These are phyloP conservation scores for Tupaia tana DNA, from an alignment of 2,113 vertebrate genomes.

Conservation along the genomic window DNA sequence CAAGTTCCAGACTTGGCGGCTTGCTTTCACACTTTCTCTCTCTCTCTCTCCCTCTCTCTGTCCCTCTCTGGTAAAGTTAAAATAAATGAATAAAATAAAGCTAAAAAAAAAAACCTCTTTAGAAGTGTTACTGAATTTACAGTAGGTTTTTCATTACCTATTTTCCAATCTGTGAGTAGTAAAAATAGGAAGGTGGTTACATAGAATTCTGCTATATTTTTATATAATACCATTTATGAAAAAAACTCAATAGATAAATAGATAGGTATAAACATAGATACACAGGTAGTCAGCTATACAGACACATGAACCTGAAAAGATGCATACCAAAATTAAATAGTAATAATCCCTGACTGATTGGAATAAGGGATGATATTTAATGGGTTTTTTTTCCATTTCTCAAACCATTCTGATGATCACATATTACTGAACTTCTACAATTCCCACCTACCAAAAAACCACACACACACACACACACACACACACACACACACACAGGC, in stretches of 20 bases:
- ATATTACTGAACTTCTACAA: not conserved
- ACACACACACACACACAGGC: too few relatives aligned
- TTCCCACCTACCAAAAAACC: not conserved
- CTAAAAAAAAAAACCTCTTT: too few relatives aligned
- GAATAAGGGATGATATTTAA: not conserved
- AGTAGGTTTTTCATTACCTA: not conserved
- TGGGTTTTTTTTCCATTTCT: not conserved
- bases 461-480: not conserved
- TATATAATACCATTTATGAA: not conserved
- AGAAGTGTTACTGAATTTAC: not conserved
- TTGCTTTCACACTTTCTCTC: too few relatives aligned
- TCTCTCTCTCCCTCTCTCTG: too few relatives aligned
- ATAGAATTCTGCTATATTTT: not conserved
- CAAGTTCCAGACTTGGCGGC: too few relatives aligned
- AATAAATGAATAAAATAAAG: too few relatives aligned
- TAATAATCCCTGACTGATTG: not conserved
- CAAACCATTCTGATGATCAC: not conserved
- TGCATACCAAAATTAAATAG: not conserved
- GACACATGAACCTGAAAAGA: not conserved
- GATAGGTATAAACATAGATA: not conserved
- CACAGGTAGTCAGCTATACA: too few relatives aligned
- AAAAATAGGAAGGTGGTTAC: not conserved
- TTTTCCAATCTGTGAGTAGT: conserved; percentile 13
- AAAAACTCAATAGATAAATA: not conserved
- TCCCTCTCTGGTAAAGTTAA: too few relatives aligned